phyloP scores from a whole-genome alignment of 2,113 vertebrate species.

The Chloropsis hardwickii region DNA sequence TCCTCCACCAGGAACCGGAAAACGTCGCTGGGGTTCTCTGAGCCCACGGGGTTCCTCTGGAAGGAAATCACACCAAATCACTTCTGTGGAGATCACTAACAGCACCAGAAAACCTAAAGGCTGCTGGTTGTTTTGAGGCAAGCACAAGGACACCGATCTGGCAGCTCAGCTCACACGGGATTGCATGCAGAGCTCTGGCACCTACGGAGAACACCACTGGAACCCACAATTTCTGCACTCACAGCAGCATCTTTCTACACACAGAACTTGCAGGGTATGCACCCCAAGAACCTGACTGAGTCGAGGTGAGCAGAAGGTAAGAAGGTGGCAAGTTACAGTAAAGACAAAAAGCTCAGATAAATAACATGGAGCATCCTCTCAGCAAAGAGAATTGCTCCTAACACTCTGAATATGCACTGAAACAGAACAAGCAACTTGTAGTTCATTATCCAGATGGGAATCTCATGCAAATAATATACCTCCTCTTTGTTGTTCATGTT shows the following conservation, averaged over 20 bases:
- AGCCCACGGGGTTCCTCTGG: conserved; percentile 90
- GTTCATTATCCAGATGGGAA: conserved; percentile 7
- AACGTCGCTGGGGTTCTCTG: conserved; percentile 92
- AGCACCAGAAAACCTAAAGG: neutral
- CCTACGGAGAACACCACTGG: neutral
- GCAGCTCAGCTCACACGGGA: neutral
- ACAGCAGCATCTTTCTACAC: neutral
- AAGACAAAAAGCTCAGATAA: neutral
- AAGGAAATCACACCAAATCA: neutral
- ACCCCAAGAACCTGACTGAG: neutral
- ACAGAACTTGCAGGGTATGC: neutral
- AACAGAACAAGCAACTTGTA: neutral
- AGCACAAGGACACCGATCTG: neutral
- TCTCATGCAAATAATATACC: neutral
- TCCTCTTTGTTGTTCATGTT: neutral
- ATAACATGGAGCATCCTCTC: neutral
- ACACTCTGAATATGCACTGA: neutral
- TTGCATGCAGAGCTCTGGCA: neutral
- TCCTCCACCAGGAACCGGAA: conserved; percentile 98
- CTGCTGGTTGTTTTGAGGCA: neutral
- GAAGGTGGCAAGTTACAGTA: neutral
- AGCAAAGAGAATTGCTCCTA: neutral
- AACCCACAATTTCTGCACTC: neutral
- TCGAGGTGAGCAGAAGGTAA: neutral
- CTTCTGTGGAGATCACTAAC: neutral